Base-by-base conservation (phyloP, 2,797 vertebrate genomes). In the Artibeus lituratus region DNA sequence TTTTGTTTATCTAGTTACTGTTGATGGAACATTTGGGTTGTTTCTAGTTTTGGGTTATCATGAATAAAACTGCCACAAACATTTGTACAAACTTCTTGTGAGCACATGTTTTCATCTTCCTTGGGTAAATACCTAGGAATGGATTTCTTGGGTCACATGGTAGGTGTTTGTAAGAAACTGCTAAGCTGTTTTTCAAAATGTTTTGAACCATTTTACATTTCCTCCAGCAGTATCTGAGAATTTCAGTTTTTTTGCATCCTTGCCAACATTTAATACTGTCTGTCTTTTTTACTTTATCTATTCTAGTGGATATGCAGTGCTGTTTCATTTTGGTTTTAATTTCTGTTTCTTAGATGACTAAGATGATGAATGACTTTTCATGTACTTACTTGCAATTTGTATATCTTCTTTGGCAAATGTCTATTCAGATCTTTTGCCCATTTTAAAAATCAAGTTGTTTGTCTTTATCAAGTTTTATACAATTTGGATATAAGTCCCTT, bases 81-180 rank as follows among this genome's bases (percentile, higher is more conserved):
- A 90, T 93, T 70, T 88, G 42, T 88, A 14, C 42, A 10, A 62
- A 83, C 24, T 39, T 91, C 29, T 95, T 91, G 29, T 81, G 18
- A 59, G 51, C 18, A 81, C 88, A 35, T 74, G 18, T 91, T 96
- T 93, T 96, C 42, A 76, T 88, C 82, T 85, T 72, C 87, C n/a
- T 65, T 81, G 12, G 70, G 39, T 90, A 65, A 88, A 90, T 91
- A 80, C 9, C 44, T 94, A 88, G 57, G 37, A 73, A 19, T 95
- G 29, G 51, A 85, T 94, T 94, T 80, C 15, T 51, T 93, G 39
- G 53, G 24, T 92, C 29, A 74, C 47, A 59, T 51, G 24, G 49
- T 90, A 92, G 87, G 12, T 78, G 22, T 91, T 85, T 67, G 35
- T 87, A 94, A 91, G 72, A 93, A 91, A 91, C 35, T 59, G 35